These are phyloP conservation scores for Oryzias celebensis DNA, from an alignment of 2,113 vertebrate species.

Conservation along the genomic window DNA sequence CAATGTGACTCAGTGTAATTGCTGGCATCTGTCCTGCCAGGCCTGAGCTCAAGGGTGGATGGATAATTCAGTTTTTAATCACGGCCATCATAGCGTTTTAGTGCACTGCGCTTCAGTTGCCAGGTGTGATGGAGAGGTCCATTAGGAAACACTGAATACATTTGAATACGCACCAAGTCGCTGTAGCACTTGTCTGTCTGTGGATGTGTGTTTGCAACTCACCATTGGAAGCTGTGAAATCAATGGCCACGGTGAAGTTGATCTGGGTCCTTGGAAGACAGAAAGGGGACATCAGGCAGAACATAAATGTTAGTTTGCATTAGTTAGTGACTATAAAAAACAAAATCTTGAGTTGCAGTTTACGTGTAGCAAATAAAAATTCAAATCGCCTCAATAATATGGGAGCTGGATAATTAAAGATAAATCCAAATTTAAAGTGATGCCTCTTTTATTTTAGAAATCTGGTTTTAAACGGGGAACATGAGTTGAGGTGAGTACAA, in stretches of 20 bases:
- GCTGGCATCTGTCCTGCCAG: not conserved
- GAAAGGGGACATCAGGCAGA: constrained; percentile 53
- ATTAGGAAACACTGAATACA: constrained; percentile 62
- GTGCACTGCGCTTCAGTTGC: constrained; percentile 33
- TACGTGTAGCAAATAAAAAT: too few species aligned
- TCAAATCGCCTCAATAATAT: too few species aligned
- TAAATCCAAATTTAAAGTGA: not conserved
- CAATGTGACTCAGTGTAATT: constrained; percentile 4
- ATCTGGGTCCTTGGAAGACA: constrained; percentile 91
- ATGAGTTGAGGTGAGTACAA: not conserved
- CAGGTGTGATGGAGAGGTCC: constrained; percentile 54
- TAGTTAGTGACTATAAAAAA: not conserved
- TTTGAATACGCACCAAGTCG: constrained; percentile 45
- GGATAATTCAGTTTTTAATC: constrained; percentile 47
- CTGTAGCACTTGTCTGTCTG: not conserved
- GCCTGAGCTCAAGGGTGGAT: constrained; percentile 18
- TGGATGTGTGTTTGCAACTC: constrained; percentile 60
- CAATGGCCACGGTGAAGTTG: constrained; percentile 98
- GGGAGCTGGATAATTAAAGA: not conserved
- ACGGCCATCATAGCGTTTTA: constrained; percentile 39
- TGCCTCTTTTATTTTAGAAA: not conserved
- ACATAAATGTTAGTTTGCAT: not conserved
- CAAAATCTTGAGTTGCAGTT: too few species aligned
- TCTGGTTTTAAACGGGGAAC: not conserved
- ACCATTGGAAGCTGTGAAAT: constrained; percentile 99